Conservation (phyloP, 2,113 vertebrate species). For the Ctenodactylus gundi region DNA sequence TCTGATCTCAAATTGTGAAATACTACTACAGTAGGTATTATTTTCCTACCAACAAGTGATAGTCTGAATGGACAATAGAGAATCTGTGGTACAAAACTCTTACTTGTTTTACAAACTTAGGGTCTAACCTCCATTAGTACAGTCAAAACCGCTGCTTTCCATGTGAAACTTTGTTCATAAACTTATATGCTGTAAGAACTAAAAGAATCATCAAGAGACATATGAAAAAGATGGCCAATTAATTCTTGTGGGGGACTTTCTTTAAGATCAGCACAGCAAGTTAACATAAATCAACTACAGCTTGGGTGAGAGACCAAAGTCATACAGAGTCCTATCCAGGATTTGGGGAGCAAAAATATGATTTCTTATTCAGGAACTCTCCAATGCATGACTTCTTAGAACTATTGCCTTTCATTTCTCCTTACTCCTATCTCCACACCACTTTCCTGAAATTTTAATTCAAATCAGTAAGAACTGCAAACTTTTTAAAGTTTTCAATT, state of each 20-base stretch:
- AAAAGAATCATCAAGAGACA: neutral
- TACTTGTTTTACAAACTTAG: slow-evolving; percentile 27
- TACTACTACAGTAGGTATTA: neutral
- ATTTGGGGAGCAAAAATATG: neutral
- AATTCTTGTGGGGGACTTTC: neutral
- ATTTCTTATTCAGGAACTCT: neutral
- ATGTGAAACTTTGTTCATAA: slow-evolving; percentile 45
- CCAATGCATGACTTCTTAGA: neutral
- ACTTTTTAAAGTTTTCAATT: neutral
- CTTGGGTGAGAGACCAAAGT: neutral
- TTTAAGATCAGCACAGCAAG: neutral
- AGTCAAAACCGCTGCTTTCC: slow-evolving; percentile 19
- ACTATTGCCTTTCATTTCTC: neutral
- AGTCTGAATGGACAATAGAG: neutral
- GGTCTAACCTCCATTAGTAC: slow-evolving; percentile 38
- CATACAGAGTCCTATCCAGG: neutral
- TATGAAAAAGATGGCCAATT: neutral
- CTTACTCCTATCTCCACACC: neutral
- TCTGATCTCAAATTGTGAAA: slow-evolving; percentile 8
- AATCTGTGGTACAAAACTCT: slow-evolving; percentile 41
- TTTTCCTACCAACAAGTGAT: slow-evolving; percentile 17
- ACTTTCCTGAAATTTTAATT: slow-evolving; percentile 41
- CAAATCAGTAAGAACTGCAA: slow-evolving; percentile 25
- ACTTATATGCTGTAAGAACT: neutral
- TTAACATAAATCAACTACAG: slow-evolving; percentile 29